Conservation (phyloP, 2,888 invertebrate species). For the Drosophila cognata region DNA sequence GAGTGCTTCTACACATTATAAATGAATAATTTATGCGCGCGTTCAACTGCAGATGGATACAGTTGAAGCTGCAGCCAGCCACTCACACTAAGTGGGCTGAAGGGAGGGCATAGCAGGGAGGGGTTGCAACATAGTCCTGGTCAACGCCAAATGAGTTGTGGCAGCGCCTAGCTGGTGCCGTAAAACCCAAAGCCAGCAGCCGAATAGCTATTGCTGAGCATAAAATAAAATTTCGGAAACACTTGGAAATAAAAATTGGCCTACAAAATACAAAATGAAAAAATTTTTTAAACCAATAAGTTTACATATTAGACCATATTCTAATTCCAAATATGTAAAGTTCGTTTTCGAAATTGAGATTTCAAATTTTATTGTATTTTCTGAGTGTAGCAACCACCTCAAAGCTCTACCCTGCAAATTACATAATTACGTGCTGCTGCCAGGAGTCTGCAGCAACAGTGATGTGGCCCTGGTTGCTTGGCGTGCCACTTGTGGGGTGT, state of each 20-base stretch:
- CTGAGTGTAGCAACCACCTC: slow-evolving; percentile 8
- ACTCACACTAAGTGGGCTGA: slow-evolving; percentile 42
- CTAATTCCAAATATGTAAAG: background rate
- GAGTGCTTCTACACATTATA: slow-evolving; percentile 75
- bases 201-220: slow-evolving; percentile 65
- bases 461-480: slow-evolving; percentile 6
- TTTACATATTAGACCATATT: background rate
- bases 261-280: background rate
- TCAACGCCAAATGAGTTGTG: slow-evolving; percentile 79
- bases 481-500: slow-evolving; percentile 41
- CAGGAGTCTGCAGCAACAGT: slow-evolving; percentile 2
- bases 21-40: slow-evolving; percentile 79
- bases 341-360: background rate
- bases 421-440: slow-evolving; percentile 35
- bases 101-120: background rate
- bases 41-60: slow-evolving; percentile 76
- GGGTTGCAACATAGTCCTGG: slow-evolving; percentile 54
- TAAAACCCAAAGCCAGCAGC: slow-evolving; percentile 55
- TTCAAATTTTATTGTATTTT: background rate
- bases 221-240: slow-evolving; percentile 50
- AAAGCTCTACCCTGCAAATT: slow-evolving; percentile 53
- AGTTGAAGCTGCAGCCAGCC: slow-evolving; percentile 46
- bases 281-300: background rate
- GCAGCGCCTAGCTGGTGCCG: slow-evolving; percentile 73
- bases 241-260: background rate